Evolutionary conservation across 2,888 invertebrate species (phyloP).

Genomic region (Griposia aprilina): DNA sequence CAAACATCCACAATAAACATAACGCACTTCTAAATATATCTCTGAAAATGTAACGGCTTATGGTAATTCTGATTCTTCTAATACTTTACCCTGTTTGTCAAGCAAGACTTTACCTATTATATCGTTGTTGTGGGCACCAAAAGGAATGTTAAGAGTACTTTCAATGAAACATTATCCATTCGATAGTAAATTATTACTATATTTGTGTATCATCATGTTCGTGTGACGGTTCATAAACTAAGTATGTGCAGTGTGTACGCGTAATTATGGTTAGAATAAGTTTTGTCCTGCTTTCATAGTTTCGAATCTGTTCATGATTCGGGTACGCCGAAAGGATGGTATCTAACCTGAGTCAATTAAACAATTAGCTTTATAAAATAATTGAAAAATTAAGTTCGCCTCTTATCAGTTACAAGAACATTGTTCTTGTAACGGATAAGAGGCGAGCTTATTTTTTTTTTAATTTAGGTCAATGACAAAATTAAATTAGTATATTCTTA

Average conservation of each 20-base stretch:
- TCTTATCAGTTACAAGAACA: conserved; percentile 34
- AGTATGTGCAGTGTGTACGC: too few relatives aligned
- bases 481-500: conserved; percentile 49
- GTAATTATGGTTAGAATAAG: background rate
- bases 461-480: conserved; percentile 40
- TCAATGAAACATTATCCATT: conserved; percentile 29
- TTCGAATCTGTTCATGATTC: background rate
- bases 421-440: too few relatives aligned
- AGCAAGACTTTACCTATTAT: conserved; percentile 14
- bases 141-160: conserved; percentile 46
- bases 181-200: conserved; percentile 36
- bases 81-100: conserved; percentile 43
- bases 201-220: conserved; percentile 24
- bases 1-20: conserved; percentile 21
- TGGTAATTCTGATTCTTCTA: conserved; percentile 17
- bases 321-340: background rate
- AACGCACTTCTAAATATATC: conserved; percentile 26
- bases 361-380: conserved; percentile 7
- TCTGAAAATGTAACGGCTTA: conserved; percentile 26
- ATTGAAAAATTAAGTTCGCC: conserved; percentile 11
- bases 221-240: conserved; percentile 5
- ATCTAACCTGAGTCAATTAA: background rate
- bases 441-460: too few relatives aligned
- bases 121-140: background rate
- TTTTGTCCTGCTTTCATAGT: background rate